phyloP scores from a whole-genome alignment of 2,797 vertebrate genomes.

The Centroberyx gerrardi region DNA sequence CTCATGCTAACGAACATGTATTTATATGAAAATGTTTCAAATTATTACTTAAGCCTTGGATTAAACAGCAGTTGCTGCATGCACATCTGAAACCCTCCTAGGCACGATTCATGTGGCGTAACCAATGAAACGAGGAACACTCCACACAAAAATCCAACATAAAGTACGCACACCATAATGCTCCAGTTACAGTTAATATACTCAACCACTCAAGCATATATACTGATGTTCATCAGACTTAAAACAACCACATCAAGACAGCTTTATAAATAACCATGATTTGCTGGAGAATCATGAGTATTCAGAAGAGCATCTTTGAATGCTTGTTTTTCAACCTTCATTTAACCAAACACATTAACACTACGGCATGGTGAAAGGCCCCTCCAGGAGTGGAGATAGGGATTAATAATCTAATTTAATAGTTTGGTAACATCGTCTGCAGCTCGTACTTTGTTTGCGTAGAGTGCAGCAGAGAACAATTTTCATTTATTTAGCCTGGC shows the following conservation, averaged over 20 bases:
- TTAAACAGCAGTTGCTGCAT: not conserved
- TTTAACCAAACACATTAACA: conserved; percentile 34
- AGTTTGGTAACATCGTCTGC: conserved; percentile 21
- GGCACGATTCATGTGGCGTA: conserved; percentile 1
- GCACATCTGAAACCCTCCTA: not conserved
- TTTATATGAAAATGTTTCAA: not conserved
- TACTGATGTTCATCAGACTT: conserved; percentile 15
- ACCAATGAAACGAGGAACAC: not conserved
- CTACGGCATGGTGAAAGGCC: not conserved
- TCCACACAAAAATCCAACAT: conserved; percentile 1
- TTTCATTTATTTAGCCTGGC: conserved; percentile 62
- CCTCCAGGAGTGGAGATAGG: conserved; percentile 22
- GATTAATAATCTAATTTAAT: conserved; percentile 50
- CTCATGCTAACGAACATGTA: no score
- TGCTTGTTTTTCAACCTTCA: conserved; percentile 19
- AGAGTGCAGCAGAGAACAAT: conserved; percentile 27
- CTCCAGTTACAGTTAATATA: conserved; percentile 18
- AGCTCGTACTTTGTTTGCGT: conserved; percentile 36
- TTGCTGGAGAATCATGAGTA: conserved; percentile 14
- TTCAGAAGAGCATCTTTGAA: conserved; percentile 5
- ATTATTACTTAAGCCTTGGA: conserved; percentile 1
- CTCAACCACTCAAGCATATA: conserved; percentile 4
- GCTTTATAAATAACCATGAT: not conserved
- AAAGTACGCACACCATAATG: not conserved
- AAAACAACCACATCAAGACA: not conserved